phyloP scores from a whole-genome alignment of 2,797 vertebrate species.

The Sebastes minor region DNA sequence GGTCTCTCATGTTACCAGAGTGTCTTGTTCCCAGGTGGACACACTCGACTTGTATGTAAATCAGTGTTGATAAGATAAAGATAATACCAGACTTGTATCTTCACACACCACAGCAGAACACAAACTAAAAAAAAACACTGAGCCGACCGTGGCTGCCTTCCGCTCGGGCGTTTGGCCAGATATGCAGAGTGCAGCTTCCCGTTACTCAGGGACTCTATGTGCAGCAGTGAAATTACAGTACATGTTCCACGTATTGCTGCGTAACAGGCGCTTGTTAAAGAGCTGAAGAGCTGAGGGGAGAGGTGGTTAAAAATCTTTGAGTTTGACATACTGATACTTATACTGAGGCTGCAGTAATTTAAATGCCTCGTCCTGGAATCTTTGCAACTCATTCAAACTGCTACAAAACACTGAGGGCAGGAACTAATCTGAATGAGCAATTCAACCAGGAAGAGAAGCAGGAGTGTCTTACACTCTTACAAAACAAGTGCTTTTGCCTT shows the following conservation, averaged over 20 bases:
- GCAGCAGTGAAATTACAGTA: slow-evolving; percentile 10
- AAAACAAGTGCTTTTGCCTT: not conserved
- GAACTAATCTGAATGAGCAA: not conserved
- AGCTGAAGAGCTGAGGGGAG: not conserved
- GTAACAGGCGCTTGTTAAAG: slow-evolving; percentile 31
- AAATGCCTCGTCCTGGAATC: not conserved
- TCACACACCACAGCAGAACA: not conserved
- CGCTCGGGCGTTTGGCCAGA: slow-evolving; percentile 22
- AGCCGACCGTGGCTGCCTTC: slow-evolving; percentile 6
- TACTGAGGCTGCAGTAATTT: not conserved
- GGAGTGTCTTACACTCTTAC: not conserved
- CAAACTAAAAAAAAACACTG: slow-evolving; percentile 17
- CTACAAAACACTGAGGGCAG: not conserved
- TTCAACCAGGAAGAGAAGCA: not conserved
- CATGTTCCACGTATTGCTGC: slow-evolving; percentile 48
- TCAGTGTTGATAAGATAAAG: not conserved
- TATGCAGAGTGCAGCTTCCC: slow-evolving; percentile 51
- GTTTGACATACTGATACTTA: not conserved
- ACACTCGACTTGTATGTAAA: not conserved
- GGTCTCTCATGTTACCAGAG: slow-evolving; percentile 15
- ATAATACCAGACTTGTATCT: not conserved
- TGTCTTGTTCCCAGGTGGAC: slow-evolving; percentile 4
- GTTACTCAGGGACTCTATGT: slow-evolving; percentile 32
- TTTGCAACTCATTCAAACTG: not conserved
- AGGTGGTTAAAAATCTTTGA: not conserved